Conservation (phyloP, 2,888 invertebrate genomes). For the Macrophya annulata region DNA sequence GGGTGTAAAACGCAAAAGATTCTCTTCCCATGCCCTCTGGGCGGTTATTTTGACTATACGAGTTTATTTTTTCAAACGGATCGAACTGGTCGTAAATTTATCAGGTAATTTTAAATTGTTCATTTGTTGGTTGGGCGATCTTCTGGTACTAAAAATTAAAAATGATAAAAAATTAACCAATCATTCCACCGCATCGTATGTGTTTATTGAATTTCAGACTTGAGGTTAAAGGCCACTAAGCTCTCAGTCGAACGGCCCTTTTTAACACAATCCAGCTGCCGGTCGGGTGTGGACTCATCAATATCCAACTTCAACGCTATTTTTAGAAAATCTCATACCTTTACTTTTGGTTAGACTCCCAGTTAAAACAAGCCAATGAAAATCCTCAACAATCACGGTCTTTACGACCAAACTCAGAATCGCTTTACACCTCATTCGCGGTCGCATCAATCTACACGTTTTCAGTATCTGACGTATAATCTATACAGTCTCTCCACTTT, state of each 20-base stretch:
- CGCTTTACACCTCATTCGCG: constrained; percentile 6
- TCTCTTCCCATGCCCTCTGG: not conserved
- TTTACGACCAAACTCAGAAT: constrained; percentile 12
- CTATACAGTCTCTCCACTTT: not conserved
- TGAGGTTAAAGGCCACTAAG: constrained; percentile 5
- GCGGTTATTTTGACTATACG: constrained; percentile 8
- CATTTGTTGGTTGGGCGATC: not conserved
- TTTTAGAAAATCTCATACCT: constrained; percentile 13
- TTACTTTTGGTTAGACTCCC: not conserved
- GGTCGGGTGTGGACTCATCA: not conserved
- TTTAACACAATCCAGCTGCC: not conserved
- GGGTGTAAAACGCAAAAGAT: not conserved
- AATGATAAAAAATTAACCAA: not conserved
- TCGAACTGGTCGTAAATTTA: not conserved
- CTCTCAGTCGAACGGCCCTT: not conserved
- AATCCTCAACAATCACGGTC: not conserved
- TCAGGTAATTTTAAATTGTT: not conserved
- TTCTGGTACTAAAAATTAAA: not conserved
- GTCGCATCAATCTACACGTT: constrained; percentile 6
- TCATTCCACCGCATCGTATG: not conserved
- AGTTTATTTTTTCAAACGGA: constrained; percentile 30
- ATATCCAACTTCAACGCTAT: not conserved
- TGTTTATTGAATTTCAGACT: constrained; percentile 11
- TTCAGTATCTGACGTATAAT: constrained; percentile 23
- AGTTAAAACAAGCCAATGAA: not conserved